Base-by-base conservation (phyloP, 2,888 invertebrate species). In the Philereme transversata region DNA sequence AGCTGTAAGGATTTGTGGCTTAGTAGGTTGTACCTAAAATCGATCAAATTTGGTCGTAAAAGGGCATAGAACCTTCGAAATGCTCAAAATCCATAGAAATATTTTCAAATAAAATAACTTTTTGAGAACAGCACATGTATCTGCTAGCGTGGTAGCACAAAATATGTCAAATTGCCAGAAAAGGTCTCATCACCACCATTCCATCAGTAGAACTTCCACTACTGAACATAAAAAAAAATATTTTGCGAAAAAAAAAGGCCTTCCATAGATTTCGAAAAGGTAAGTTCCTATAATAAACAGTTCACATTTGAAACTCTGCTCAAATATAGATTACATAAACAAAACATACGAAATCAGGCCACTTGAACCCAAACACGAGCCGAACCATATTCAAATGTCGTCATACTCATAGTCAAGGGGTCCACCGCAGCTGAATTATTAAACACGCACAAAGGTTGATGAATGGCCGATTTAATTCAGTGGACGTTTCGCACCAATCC, bases 371-470 rank as follows among this genome's bases (percentile, higher is more conserved):
- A 51, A 64, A 62, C 51, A 60, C 51, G 56, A 43, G 5, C 55
- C 22, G 57, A 34, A 50, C 56, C 63, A 60, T 57, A 62, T 62
- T 62, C 60, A 75, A 71, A 66, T 76, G 77, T 55, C 60, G 56
- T 52, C 55, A 45, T 22, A 22, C 22, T 51, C 55, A 50, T 59
- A 60, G 63, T 40, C 57, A 54, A 41, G 75, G 63, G 63, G 72
- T 70, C 66, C 65, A 67, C 78, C 78, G 71, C 77, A 76, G 70
- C 77, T 84, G 83, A 87, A 86, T 89, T 84, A 86, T 87, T 85
- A 83, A 87, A 82, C 77, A 75, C 72, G 71, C 73, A 81, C 82
- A 82, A 81, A 76, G 78, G 75, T 74, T 79, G 84, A 86, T 86
- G 86, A 74, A 77, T 80, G 63, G 63, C 48, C 52, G 52, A 56